Conservation (phyloP, 2,888 invertebrate genomes). For the Sussaba pulchella region DNA sequence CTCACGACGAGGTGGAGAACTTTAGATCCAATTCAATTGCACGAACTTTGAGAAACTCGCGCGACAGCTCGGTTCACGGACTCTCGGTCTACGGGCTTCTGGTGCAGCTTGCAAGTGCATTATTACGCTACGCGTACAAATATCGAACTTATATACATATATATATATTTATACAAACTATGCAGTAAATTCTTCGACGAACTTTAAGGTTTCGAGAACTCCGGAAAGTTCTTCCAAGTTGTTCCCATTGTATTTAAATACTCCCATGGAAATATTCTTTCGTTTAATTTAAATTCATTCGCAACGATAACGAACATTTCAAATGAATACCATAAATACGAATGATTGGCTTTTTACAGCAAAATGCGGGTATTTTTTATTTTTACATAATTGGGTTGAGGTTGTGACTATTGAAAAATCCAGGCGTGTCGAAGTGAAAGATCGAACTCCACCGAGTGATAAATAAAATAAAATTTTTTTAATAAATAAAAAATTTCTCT, state of each 20-base stretch:
- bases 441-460: neutral
- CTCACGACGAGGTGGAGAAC: conserved; percentile 29
- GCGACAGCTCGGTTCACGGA: conserved; percentile 1
- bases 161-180: neutral
- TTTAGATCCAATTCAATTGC: conserved; percentile 58
- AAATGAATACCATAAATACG: too few species aligned
- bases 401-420: too few species aligned
- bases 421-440: too few species aligned
- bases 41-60: conserved; percentile 58
- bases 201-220: conserved; percentile 3
- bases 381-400: too few species aligned
- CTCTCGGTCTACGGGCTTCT: neutral
- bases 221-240: conserved; percentile 11
- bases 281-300: neutral
- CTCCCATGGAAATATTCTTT: neutral
- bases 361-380: too few species aligned
- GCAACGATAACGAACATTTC: neutral
- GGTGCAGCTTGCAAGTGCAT: conserved; percentile 22
- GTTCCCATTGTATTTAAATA: neutral
- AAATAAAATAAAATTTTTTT: too few species aligned
- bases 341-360: too few species aligned
- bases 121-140: neutral
- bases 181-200: conserved; percentile 10
- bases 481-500: too few species aligned
- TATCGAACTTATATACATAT: neutral